phyloP scores from a whole-genome alignment of 1,140 invertebrate genomes.

The Bombus superbus region DNA sequence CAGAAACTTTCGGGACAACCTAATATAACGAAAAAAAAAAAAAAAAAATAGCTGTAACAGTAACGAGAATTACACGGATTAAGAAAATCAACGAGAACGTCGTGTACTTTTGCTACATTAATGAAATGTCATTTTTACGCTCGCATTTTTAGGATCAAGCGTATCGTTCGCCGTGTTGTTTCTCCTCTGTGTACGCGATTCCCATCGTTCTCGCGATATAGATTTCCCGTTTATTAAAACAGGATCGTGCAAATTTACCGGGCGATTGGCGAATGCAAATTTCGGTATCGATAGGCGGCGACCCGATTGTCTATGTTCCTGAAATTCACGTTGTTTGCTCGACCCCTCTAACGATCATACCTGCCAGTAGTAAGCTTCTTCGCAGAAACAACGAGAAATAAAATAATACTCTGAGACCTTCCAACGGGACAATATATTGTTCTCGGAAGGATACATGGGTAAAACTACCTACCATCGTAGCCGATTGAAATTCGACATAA shows the following conservation, averaged over 20 bases:
- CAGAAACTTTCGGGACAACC: too few relatives aligned
- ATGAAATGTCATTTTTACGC: not conserved
- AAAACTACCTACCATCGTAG: not conserved
- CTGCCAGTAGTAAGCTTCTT: not conserved
- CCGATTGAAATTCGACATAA: not conserved
- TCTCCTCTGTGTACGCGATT: not conserved
- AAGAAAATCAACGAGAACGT: not conserved
- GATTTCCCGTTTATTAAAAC: not conserved
- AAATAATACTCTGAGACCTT: not conserved
- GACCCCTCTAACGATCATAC: not conserved
- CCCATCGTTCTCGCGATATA: not conserved
- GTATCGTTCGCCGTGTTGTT: not conserved
- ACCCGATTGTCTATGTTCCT: not conserved
- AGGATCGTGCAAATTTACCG: not conserved
- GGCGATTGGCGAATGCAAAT: not conserved
- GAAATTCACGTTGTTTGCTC: too few relatives aligned
- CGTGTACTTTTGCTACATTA: not conserved
- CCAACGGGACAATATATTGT: not conserved
- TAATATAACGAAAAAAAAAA: too few relatives aligned
- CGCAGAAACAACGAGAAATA: not conserved
- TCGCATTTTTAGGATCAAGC: not conserved
- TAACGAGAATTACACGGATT: not conserved
- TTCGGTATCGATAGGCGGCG: not conserved
- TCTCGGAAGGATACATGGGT: not conserved
- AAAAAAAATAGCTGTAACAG: too few relatives aligned